Percentiles rank a stretch among this genome's conserved stretches.
phyloP scores from a whole-genome alignment of 1,140 invertebrate species.

The Polyergus mexicanus region DNA sequence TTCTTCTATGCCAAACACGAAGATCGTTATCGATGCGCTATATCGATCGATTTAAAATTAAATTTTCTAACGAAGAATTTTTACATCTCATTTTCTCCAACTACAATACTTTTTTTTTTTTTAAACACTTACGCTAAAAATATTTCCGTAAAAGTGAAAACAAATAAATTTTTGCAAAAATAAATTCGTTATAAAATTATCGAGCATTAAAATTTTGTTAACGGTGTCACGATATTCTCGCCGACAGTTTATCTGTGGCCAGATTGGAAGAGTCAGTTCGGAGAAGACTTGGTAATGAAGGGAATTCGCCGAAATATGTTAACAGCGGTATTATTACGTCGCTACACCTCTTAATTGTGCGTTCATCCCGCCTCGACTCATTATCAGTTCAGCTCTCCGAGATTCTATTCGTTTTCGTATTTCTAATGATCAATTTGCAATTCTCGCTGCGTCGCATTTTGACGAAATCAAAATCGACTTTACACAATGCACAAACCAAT shows the following conservation, averaged over 20 bases:
- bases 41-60: background rate
- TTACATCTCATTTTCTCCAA: background rate
- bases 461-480: conserved; percentile 6
- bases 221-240: background rate
- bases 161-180: too few relatives aligned
- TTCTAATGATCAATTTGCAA: conserved; percentile 44
- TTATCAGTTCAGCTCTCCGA: background rate
- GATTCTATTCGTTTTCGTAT: background rate
- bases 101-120: too few relatives aligned
- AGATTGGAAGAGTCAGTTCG: conserved; percentile 13
- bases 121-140: too few relatives aligned
- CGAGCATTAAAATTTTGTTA: too few relatives aligned
- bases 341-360: conserved; percentile 27
- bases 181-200: too few relatives aligned
- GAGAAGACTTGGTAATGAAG: too few relatives aligned
- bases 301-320: too few relatives aligned
- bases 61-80: background rate
- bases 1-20: background rate
- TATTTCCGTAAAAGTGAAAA: background rate
- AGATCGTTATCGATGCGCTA: background rate
- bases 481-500: conserved; percentile 40
- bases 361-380: background rate
- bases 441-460: background rate
- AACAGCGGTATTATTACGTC: background rate
- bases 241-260: background rate